Base-by-base conservation (phyloP, 1,140 invertebrate genomes). In the Diachasmimorpha longicaudata region DNA sequence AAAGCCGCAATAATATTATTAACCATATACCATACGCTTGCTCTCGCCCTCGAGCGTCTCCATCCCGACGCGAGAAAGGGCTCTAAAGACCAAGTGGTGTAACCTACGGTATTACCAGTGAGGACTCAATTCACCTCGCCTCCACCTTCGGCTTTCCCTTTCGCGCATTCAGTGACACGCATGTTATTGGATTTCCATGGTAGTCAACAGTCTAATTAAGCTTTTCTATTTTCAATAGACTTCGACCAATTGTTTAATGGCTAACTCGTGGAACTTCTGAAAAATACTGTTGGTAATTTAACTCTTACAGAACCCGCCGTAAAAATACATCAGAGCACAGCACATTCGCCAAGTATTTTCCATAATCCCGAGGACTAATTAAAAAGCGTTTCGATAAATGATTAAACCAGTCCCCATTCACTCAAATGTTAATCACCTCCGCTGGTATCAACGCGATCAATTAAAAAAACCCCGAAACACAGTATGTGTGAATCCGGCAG, bases 1-100 rank as follows among this genome's bases (percentile, higher is more conserved):
- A 78, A 74, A 81, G 79, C 80, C 79, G 75, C 79, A 80, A 79
- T 85, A 85, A 85, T 84, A 84, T 83, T 85, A 85, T 85, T 84
- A 85, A 78, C 76, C 79, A 80, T 82, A 78, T 79, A 80, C 78
- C 77, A 84, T 80, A 80, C 81, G 79, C 70, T 55, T 58, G 31
- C 69, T 76, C 63, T 70, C 55, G 79, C 77, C 80, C 80, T 74
- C 78, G 79, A 78, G 80, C 77, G 77, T 77, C 79, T 80, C 82
- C 81, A 81, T 75, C 74, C 80, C 75, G 68, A 74, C 58, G 66
- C 48, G 25, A 63, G 37, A 42, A 44, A 69, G 73, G 73, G 55
- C 72, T 67, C 58, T 67, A 67, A 74, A 46, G 58, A 9, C 63
- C 63, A 42, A 66, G 25, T 23, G 21, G 58, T 67, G 14, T 68